Evolutionary conservation across 1,140 invertebrate genomes (phyloP).

Genomic region (Frieseomelitta varia): DNA sequence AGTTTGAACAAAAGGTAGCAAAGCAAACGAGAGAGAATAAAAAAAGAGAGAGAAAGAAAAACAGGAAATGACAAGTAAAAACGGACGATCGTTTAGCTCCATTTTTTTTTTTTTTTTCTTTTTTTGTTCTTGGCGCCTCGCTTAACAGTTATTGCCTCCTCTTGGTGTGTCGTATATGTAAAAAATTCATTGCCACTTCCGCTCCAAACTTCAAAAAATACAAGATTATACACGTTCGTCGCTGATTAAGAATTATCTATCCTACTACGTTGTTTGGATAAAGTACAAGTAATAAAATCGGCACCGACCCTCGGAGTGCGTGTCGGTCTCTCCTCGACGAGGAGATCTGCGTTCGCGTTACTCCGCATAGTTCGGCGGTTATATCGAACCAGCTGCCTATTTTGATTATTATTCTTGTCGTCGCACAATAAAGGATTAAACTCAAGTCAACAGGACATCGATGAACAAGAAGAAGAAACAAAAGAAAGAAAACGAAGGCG

Average conservation of each 20-base stretch:
- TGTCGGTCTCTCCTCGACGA: not conserved
- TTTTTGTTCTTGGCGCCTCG: not conserved
- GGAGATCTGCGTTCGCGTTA: not conserved
- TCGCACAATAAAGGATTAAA: conserved; percentile 1
- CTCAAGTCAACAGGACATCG: conserved; percentile 3
- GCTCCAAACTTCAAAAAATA: conserved; percentile 24
- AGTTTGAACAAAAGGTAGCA: no score
- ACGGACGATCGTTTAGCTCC: not conserved
- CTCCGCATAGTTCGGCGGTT: not conserved
- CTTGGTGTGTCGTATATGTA: not conserved
- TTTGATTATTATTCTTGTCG: conserved; percentile 30
- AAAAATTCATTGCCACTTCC: conserved; percentile 24
- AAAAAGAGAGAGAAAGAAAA: not conserved
- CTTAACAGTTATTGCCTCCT: not conserved
- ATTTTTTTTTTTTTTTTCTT: not conserved
- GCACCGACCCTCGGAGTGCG: not conserved
- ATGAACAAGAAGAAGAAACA: not conserved
- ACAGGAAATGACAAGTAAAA: not conserved
- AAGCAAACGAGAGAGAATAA: not conserved
- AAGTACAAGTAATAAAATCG: conserved; percentile 36
- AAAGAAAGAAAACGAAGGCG: not conserved
- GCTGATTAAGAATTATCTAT: conserved; percentile 25
- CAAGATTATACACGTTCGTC: conserved; percentile 1
- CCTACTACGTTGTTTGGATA: conserved; percentile 16
- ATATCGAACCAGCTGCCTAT: conserved; percentile 23